Conservation (phyloP, 1,140 invertebrate genomes). For the Drosophila virilis region DNA sequence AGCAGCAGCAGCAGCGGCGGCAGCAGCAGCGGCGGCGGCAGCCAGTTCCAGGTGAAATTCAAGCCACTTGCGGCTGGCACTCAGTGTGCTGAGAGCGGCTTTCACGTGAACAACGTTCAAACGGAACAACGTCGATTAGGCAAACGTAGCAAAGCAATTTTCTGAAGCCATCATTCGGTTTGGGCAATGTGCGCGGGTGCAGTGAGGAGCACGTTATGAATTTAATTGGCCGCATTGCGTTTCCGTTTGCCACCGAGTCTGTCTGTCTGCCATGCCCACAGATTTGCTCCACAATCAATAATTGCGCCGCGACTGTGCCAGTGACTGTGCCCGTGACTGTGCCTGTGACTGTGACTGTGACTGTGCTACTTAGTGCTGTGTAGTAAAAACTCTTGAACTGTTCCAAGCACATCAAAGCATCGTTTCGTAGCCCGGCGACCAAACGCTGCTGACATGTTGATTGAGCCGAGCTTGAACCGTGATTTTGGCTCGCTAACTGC, state of each 20-base stretch:
- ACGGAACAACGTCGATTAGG: constrained; percentile 37
- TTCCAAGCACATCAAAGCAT: constrained; percentile 32
- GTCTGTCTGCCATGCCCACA: constrained; percentile 10
- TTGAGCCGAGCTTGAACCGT: constrained; percentile 83
- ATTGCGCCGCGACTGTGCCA: constrained; percentile 2
- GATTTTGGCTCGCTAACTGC: constrained; percentile 82
- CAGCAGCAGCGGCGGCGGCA: constrained; percentile 1
- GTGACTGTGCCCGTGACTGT: constrained; percentile 10
- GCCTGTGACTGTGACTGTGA: constrained; percentile 26
- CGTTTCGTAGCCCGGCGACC: constrained; percentile 30
- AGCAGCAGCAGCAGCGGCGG: constrained; percentile 20
- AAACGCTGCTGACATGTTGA: constrained; percentile 75
- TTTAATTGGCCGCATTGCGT: constrained; percentile 67
- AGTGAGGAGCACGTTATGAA: constrained; percentile 54
- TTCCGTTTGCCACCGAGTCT: constrained; percentile 31
- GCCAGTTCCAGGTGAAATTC: constrained; percentile 60
- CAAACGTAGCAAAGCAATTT: constrained; percentile 15
- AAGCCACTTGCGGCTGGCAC: constrained; percentile 54
- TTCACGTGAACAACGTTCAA: constrained; percentile 81
- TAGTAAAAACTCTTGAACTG: constrained; percentile 21
- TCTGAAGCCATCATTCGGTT: constrained; percentile 4
- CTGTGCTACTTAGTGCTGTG: constrained; percentile 27
- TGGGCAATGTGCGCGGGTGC: constrained; percentile 38
- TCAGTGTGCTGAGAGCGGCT: constrained; percentile 80
- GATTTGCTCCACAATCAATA: constrained; percentile 19